A percentile compares a stretch with the other conserved stretches of the same genome.
These are phyloP conservation scores for Lepisosteus osseus DNA, from an alignment of 2,113 vertebrate species.

Conservation along the genomic window DNA sequence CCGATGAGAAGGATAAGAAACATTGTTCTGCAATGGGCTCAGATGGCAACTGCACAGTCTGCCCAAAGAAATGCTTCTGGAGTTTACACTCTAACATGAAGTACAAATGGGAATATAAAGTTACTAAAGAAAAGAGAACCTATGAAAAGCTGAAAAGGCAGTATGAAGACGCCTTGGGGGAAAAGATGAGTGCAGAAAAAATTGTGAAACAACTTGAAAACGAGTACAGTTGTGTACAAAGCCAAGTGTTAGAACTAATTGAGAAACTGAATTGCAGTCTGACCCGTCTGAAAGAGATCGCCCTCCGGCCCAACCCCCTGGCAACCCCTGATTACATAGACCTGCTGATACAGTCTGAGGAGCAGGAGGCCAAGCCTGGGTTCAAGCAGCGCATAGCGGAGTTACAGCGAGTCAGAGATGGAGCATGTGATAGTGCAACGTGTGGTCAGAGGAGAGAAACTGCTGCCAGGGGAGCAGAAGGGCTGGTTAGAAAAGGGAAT, in stretches of 20 bases:
- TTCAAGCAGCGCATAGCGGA: conserved; percentile 3
- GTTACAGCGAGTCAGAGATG: not conserved
- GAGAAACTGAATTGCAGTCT: not conserved
- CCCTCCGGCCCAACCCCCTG: conserved; percentile 16
- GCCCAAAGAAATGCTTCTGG: conserved; percentile 6
- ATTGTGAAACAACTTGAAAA: not conserved
- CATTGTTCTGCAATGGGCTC: not conserved
- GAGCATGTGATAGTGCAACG: not conserved
- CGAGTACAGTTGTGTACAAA: not conserved
- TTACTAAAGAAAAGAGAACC: conserved; percentile 6
- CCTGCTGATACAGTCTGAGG: conserved; percentile 10
- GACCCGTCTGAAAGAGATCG: conserved; percentile 5
- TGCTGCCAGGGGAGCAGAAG: not conserved
- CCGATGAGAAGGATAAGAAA: not conserved
- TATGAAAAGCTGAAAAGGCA: conserved; percentile 2
- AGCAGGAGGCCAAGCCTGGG: not conserved
- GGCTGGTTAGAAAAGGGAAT: too few relatives aligned
- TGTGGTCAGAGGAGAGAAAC: not conserved
- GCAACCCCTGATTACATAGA: conserved; percentile 13
- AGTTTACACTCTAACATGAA: not conserved
- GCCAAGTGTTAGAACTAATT: not conserved
- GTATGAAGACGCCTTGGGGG: conserved; percentile 5
- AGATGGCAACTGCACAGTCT: not conserved
- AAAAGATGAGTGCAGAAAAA: conserved; percentile 4
- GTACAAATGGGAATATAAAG: not conserved